Conservation (phyloP, 2,113 vertebrate species). For the Chloroceryle aenea region DNA sequence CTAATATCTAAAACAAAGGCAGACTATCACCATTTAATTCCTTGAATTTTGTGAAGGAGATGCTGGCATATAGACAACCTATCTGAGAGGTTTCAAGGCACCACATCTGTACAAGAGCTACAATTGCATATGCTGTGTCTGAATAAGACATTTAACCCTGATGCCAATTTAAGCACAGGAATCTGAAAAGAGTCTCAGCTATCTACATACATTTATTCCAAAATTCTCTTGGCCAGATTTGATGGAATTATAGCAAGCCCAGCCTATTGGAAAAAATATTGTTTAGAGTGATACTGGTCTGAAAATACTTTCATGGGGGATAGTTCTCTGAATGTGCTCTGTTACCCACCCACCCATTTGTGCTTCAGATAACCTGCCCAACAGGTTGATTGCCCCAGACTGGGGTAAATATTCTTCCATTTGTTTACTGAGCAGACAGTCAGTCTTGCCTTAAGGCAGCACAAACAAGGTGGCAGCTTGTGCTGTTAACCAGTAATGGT, state of each 20-base stretch:
- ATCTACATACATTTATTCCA: neutral
- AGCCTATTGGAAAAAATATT: neutral
- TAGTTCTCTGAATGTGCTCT: neutral
- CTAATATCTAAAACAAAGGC: neutral
- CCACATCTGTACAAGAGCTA: neutral
- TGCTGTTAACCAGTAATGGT: neutral
- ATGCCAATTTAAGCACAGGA: neutral
- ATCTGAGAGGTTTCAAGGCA: neutral
- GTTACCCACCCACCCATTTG: neutral
- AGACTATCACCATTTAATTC: neutral
- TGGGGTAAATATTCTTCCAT: neutral
- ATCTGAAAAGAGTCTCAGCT: neutral
- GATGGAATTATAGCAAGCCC: neutral
- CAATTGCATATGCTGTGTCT: neutral
- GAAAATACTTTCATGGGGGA: neutral
- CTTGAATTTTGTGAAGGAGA: neutral
- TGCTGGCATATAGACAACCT: neutral
- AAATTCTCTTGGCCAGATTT: neutral
- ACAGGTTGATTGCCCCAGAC: rapidly evolving
- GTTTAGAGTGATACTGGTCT: neutral
- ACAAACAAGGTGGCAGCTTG: neutral
- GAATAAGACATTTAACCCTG: neutral
- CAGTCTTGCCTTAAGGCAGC: neutral
- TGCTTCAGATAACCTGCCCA: neutral
- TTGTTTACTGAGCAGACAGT: neutral